These are phyloP conservation scores for Halcyon badia DNA, from an alignment of 2,797 vertebrate genomes.

Conservation along the genomic window DNA sequence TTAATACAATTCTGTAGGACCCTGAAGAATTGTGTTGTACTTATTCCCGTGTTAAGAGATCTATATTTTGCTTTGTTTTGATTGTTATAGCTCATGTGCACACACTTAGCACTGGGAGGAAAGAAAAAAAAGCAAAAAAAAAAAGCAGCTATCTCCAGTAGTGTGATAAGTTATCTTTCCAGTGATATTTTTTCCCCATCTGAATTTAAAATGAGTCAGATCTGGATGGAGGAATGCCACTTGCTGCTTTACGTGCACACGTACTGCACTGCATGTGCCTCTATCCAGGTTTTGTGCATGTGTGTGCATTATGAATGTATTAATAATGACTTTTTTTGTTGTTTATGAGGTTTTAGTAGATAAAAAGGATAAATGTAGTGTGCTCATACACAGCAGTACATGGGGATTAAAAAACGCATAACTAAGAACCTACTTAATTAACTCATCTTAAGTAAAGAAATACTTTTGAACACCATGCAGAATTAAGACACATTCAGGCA, in stretches of 20 bases:
- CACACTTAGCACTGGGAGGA: background rate
- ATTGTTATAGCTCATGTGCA: background rate
- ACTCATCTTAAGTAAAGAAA: background rate
- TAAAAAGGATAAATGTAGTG: background rate
- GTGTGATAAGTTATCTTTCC: background rate
- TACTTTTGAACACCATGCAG: background rate
- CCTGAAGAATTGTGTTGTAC: background rate
- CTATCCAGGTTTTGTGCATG: background rate
- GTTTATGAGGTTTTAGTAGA: background rate
- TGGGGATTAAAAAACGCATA: background rate
- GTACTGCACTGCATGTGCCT: fast-evolving
- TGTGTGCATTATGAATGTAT: background rate
- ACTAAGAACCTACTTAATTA: constrained; percentile 5
- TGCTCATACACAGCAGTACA: background rate
- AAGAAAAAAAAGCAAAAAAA: fast-evolving
- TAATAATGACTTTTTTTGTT: background rate
- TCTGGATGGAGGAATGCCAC: background rate
- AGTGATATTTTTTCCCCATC: background rate
- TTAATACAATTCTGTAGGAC: background rate
- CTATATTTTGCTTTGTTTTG: background rate
- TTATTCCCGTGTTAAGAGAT: background rate
- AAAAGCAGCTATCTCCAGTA: background rate
- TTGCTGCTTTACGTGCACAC: background rate
- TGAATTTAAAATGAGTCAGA: constrained; percentile 38
- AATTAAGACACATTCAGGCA: constrained; percentile 1